phyloP scores from a whole-genome alignment of 2,113 vertebrate genomes.

The Ivindomyrus marchei region DNA sequence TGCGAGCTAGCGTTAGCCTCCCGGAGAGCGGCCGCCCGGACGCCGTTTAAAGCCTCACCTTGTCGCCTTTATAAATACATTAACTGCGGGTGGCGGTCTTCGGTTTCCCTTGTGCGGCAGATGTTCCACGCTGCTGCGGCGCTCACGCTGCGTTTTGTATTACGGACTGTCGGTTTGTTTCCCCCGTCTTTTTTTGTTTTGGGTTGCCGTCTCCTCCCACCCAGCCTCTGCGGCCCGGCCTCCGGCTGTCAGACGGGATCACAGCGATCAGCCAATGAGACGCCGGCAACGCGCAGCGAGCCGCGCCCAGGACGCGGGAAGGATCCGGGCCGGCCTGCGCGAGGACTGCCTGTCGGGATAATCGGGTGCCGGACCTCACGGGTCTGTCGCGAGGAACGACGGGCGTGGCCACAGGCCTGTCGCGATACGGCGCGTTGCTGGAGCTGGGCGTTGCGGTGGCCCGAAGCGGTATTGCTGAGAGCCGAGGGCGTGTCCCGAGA shows the following conservation, averaged over 20 bases:
- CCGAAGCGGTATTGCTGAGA: background rate
- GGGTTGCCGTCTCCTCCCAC: constrained; percentile 40
- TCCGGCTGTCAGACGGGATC: constrained; percentile 58
- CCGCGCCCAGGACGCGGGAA: background rate
- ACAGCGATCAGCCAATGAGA: constrained; percentile 33
- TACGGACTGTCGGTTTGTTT: constrained; percentile 3
- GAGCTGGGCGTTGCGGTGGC: background rate
- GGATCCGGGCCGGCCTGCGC: background rate
- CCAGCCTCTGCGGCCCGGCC: constrained; percentile 42
- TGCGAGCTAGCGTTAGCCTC: constrained; percentile 32
- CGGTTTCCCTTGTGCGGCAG: background rate
- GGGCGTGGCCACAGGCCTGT: background rate
- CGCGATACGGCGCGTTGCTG: background rate
- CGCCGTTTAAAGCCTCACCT: constrained; percentile 45
- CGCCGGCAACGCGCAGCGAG: background rate
- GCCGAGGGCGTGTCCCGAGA: background rate
- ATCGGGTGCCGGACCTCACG: background rate
- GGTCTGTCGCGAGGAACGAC: background rate
- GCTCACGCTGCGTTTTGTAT: background rate
- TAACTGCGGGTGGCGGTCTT: constrained; percentile 26
- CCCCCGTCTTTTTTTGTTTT: constrained; percentile 30
- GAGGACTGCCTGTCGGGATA: background rate
- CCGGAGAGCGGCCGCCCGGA: constrained; percentile 20
- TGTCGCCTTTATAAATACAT: constrained; percentile 42
- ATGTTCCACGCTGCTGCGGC: background rate